Evolutionary conservation across 2,888 invertebrate species (phyloP), one percentile per base, ranked within the genome.

Genomic region (Morpho deidamia): DNA sequence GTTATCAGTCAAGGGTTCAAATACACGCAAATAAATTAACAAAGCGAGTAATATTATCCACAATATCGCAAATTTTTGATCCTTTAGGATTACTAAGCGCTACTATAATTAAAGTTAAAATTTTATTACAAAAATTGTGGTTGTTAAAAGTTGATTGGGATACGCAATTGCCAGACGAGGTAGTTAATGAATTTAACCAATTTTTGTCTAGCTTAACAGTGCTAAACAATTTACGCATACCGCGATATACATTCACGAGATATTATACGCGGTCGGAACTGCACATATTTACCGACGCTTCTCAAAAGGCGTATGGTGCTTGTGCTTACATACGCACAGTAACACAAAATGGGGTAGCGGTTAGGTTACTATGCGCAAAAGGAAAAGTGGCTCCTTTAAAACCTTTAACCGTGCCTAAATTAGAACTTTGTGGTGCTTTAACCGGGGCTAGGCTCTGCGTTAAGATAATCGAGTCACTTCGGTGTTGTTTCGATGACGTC

Each of bases 231-330:
- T 35, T 14, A 5, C 14, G 46, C 1, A 10, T n/a, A 14, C n/a
- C 7, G 42, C 12, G 40, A 10, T 14, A 7, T 40, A 43, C 42
- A 1, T 12, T 49, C 10, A 34, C n/a, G 8, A 9, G 12, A 11
- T 37, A 38, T 38, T 49, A 11, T 34, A 34, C 9, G 10, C 10
- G 33, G 7, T 11, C 10, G 1, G 58, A 60, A 33, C 34, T 57
- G 10, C 61, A 59, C 32, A 52, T 53, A 11, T 61, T 59, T 42
- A 51, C 45, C 1, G 59, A 61, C 34, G 53, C 56, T 3, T 55
- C 53, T 8, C 55, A 52, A 35, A 23, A 35, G 8, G 58, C 59
- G 2, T 58, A 59, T n/a, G 58, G 58, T 59, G 51, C 62, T 1
- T 59, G 62, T 12, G 58, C 49, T 7, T 58, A 55, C 35, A 45